Base-by-base conservation (phyloP, 2,113 vertebrate genomes). In the Chionis minor region DNA sequence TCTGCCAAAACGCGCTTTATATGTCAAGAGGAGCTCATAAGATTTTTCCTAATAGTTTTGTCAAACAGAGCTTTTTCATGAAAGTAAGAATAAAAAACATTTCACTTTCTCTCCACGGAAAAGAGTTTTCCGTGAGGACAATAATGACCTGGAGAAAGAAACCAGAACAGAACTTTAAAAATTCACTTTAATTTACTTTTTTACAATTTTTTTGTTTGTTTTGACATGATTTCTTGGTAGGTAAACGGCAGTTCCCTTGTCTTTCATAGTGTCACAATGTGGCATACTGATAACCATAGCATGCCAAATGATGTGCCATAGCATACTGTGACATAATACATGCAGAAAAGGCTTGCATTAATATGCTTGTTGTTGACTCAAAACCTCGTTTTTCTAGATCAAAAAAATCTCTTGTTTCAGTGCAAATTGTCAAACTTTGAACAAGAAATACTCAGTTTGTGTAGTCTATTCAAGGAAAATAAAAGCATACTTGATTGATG, bases 251-350 rank as follows among this genome's bases (percentile, higher is more conserved):
- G 7, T 27, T 88, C 49, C 24, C 54, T 8, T 15, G 13, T 28
- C 30, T 5, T 26, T 88, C 10, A 9, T 45, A 19, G 22, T 62
- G 22, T 42, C 55, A 54, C 45, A 45, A 6, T 0, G 0, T 28
- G 27, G 14, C 45, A 58, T n/a, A 35, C 11, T 7, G 4, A 45
- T 17, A 74, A 3, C 27, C 10, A 3, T 12, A 44, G 14, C 13
- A 8, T 6, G 1, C 12, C 79, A 92, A 92, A 55, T 38, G 6
- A 54, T 27, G 14, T n/a, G 3, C 14, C 23, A 16, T 10, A 23
- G 8, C 20, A 22, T 20, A 18, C 16, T 30, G 33, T 20, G 26
- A 49, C 69, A 44, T 75, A 59, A 65, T 47, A 38, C 5, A 54
- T 55, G 10, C 11, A 74, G 22, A 21, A 83, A 91, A 81, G 4